Base-by-base conservation (phyloP, 2,113 vertebrate species). In the Thamnaconus septentrionalis region DNA sequence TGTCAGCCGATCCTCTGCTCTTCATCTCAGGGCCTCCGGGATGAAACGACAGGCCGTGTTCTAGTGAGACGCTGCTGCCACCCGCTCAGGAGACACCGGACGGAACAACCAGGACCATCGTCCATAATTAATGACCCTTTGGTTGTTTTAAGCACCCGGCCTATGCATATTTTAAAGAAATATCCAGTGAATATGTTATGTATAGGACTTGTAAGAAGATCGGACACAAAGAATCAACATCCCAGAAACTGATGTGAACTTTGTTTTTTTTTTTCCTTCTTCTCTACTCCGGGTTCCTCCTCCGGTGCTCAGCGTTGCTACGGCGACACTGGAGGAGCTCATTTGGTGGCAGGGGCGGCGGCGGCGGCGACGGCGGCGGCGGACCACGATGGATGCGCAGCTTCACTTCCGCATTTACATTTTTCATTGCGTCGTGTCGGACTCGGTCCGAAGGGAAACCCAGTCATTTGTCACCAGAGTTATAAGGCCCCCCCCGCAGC, bases 101-200 rank as follows among this genome's bases (percentile, higher is more conserved):
- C 68, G 40, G 57, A 87, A 85, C 75, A 78, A 76, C 41, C 40
- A 65, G 75, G 64, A 51, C 66, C 73, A 70, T 67, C 78, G 82
- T 91, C 45, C 67, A 90, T 89, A 84, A 85, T 91, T 90, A 85
- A 90, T 90, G 79, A 3, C 42, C 64, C 64, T 51, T 62, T 77
- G 78, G 84, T 86, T 87, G 85, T 89, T 87, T 85, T 76, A 88
- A 81, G 81, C 77, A 80, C 53, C 64, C 41, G 66, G 68, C 57
- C 57, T 79, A 89, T 90, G 75, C 82, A 91, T 91, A 85, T 89
- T 91, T 90, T 74, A 91, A 67, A 82, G 83, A 77, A 89, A 90
- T 85, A 86, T 85, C 79, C 77, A 64, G 77, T 81, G 81, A 89
- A 87, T 85, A 77, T 76, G 78, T 89, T 85, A 86, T 83, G 79